A percentile compares a stretch with the other conserved stretches of the same genome.
Evolutionary conservation across 2,888 invertebrate species (phyloP).

Genomic region (Biston stratarius): DNA sequence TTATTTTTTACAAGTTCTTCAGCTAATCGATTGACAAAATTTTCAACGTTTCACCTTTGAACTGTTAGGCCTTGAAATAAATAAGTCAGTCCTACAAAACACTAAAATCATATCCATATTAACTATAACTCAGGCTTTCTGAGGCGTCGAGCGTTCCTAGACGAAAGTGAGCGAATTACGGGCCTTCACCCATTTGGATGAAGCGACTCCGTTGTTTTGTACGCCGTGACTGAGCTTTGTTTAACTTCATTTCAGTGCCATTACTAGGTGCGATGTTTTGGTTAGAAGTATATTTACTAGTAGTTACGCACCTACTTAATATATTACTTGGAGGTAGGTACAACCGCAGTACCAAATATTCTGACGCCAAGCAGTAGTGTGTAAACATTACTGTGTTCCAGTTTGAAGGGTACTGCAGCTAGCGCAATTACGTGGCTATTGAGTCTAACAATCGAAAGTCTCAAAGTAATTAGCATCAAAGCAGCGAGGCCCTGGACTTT

Average conservation of each 20-base stretch:
- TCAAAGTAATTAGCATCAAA: no score
- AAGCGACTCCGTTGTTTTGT: constrained; percentile 8
- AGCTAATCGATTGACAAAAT: no score
- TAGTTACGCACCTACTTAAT: background rate
- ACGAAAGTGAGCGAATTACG: constrained; percentile 40
- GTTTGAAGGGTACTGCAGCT: no score
- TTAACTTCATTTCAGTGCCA: constrained; percentile 11
- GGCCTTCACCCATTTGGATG: constrained; percentile 24
- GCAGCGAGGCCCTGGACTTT: no score
- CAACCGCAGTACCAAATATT: no score
- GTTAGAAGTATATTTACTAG: background rate
- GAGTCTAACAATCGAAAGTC: no score
- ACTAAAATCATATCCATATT: constrained; percentile 22
- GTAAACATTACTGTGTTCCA: no score
- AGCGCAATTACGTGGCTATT: no score
- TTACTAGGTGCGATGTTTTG: no score
- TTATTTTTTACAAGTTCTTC: background rate
- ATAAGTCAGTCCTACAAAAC: background rate
- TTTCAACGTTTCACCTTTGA: no score
- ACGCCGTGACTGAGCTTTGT: background rate
- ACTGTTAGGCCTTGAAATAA: no score
- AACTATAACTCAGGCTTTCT: constrained; percentile 46
- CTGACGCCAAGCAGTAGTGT: no score
- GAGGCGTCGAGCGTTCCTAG: constrained; percentile 38
- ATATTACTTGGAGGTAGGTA: background rate